Base-by-base conservation (phyloP, 2,888 invertebrate species). In the Coelinius sp. region DNA sequence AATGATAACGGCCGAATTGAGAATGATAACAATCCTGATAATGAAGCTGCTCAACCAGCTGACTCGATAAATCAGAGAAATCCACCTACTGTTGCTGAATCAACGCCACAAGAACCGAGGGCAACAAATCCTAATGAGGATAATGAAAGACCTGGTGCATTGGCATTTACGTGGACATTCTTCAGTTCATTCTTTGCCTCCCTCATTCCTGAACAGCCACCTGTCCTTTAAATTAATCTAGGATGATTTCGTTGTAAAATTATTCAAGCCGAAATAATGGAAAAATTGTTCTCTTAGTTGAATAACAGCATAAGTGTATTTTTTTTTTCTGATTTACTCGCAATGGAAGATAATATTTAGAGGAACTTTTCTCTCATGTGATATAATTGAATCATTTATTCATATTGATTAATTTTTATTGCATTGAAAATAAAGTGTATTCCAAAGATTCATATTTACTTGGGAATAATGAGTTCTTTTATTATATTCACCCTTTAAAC, bases 101-200 rank as follows among this genome's bases (percentile, higher is more conserved):
- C 59, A 79, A 76, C 73, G 77, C 79, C 75, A 73, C 76, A 73
- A 14, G 83, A 85, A 59, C 82, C 82, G 24, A 83, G 84, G 52
- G 82, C 83, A 52, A 86, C 85, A 17, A 85, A 87, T 75, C 80
- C 80, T 14, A 83, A 83, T 70, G 81, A 80, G 62, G 87, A 85
- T 76, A 89, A 88, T 78, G 89, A 90, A 81, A 88, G 91, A 81
- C 92, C 92, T 62, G 90, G 93, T 73, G 88, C 94, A 74, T 88
- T 96, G 75, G 93, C 94, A 56, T 91, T 96, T 20, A 92, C 95
- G 22, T 95, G 96, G 94, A 96, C 96, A 84, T 95, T 98, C 88
- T 92, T 98, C 79, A 93, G 95, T 0, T 94, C 97, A 1, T 98
- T 98, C 89, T 97, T 98, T 86, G 93, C 97, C 8, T 98, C 98